Base-by-base conservation (phyloP, 2,888 invertebrate genomes). In the Geophilus truncorum region DNA sequence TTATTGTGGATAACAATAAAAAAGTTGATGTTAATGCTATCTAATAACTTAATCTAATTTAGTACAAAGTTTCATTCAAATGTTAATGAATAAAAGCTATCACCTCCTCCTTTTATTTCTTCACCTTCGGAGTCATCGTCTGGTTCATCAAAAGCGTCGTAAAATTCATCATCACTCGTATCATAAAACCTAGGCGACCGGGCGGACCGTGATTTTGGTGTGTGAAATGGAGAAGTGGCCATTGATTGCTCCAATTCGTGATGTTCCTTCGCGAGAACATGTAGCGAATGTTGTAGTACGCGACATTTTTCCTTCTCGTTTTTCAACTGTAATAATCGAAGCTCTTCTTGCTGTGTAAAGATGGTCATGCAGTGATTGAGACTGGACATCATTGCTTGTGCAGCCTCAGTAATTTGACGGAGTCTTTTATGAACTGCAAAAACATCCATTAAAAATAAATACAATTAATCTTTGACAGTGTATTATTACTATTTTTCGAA, bases 221-320 rank as follows among this genome's bases (percentile, higher is more conserved):
- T 80, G 32, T 81, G 78, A 18, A 40, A 82, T 18, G 82, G 83
- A 76, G 83, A 83, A 3, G 79, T 81, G 0, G 89, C 90, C 5
- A 91, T 89, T 0, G 91, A 91, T 87, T 90, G 90, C 84, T 92
- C 92, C 0, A 92, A 85, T 12, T 90, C 91, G 86, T 92, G 91
- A 83, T 92, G 92, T 80, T 92, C 91, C 57, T 91, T 87, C 0
- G 92, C 92, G 36, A 92, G 85, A 0, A 91, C 91, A 21, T 91
- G 91, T 6, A 92, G 85, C 0, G 92, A 90, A 84, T 92, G 92
- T 85, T 92, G 91, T 9, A 92, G 85, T 7, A 92, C 91, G 1
- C 92, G 87, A 82, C 91, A 90, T 75, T 91, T 89, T 85, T 92
- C 92, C 83, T 85, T 85, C 83, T 88, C 88, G 82, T 89, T 88